A percentile compares a stretch with the other conserved stretches of the same genome.
phyloP scores from a whole-genome alignment of 2,888 invertebrate genomes.

The Ischnus inquisitorius region DNA sequence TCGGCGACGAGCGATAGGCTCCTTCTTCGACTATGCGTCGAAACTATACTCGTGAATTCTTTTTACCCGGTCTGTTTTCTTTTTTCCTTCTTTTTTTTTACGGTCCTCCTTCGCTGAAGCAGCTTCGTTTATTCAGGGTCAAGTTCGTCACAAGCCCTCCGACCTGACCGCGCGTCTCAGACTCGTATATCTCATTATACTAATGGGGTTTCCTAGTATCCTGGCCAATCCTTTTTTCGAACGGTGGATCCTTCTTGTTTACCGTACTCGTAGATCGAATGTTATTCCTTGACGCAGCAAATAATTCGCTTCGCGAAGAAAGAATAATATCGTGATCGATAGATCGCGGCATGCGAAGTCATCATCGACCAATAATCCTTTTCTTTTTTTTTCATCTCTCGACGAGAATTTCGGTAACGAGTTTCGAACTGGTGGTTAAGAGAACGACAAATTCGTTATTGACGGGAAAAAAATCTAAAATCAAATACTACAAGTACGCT shows the following conservation, averaged over 20 bases:
- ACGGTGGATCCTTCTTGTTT: not conserved
- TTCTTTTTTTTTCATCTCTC: too few relatives aligned
- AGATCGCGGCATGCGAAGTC: too few relatives aligned
- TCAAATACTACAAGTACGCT: too few relatives aligned
- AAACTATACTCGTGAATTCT: not conserved
- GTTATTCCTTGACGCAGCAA: not conserved
- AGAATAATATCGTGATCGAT: not conserved
- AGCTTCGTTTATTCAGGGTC: constrained; percentile 66
- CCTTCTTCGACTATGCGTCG: not conserved
- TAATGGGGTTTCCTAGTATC: constrained; percentile 56
- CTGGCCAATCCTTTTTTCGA: constrained; percentile 23
- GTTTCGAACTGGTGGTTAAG: too few relatives aligned
- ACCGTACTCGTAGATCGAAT: not conserved
- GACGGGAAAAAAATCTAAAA: too few relatives aligned
- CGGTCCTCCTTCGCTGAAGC: constrained; percentile 47
- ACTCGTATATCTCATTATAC: constrained; percentile 59
- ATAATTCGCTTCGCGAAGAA: not conserved
- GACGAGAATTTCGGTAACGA: too few relatives aligned
- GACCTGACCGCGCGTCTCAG: constrained; percentile 42
- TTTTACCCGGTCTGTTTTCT: constrained; percentile 5
- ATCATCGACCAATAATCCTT: too few relatives aligned
- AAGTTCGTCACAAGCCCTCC: constrained; percentile 52
- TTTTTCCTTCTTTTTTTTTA: constrained; percentile 36
- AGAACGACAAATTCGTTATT: too few relatives aligned
- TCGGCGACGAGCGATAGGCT: not conserved